Evolutionary conservation across 2,797 vertebrate species (phyloP), one percentile per base, ranked within the genome.

Genomic region (Ispidina lecontei): DNA sequence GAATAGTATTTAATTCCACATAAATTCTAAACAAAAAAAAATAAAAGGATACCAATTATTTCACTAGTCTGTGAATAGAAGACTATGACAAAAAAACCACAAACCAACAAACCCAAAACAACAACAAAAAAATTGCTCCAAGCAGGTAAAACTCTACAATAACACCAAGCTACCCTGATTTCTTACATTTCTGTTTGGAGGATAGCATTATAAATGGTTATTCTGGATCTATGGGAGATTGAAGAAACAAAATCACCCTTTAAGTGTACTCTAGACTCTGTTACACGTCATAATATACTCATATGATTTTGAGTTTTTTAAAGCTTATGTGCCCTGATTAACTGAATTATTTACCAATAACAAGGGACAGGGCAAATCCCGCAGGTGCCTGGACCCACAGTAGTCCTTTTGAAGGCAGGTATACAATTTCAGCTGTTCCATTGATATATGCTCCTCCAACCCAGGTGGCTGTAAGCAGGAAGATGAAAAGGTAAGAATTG

Each of bases 371-470:
- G 13, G 98, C 97, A 74, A 98, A 98, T 58, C 98, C 98, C 63
- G 98, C 91, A 12, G 98, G 98, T 76, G 97, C 98, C 44, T 98
- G 98, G 39, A 98, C 97, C 98, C 98, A 98, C 55, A 98, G 64
- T 10, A 98, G 94, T 10, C 98, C 98, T 28, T 98, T 95, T 8
- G 97, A 98, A 29, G 98, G 98, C 89, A 98, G 96, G 83, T 98
- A 98, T 51, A 98, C 96, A 1, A 98, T 98, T 89, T 98, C 98
- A 84, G 98, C 98, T 18, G 97, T 98, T 33, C 98, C 98, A 4
- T 98, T 96, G 72, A 98, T 98, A 87, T 98, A 98, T 28, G 98
- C 98, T 95, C 98, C 98, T 79, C 98, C 98, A 51, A 98, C 98
- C 98, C 98, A 98, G 1, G 98, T 98, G 54, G 98, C 98, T 98